These are phyloP conservation scores for Aldabrachelys gigantea DNA, from an alignment of 2,113 vertebrate species.

Conservation along the genomic window DNA sequence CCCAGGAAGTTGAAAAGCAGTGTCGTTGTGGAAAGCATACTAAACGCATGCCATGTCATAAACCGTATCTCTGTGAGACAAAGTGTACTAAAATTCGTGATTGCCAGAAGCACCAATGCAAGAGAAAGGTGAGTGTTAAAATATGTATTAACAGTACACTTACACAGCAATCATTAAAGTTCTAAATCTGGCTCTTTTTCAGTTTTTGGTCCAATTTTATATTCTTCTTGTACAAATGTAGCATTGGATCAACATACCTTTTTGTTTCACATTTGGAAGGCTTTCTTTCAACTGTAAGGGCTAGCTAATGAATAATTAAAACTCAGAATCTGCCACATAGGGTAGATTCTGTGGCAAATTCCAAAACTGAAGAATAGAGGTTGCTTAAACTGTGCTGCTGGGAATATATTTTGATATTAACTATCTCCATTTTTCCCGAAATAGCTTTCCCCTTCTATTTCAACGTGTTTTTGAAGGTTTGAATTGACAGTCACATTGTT, in stretches of 20 bases:
- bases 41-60: constrained; percentile 90
- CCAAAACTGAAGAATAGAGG: neutral
- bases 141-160: neutral
- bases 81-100: constrained; percentile 90
- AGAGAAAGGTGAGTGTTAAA: constrained; percentile 86
- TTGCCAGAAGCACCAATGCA: constrained; percentile 94
- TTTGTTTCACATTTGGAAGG: neutral
- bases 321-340: neutral
- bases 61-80: constrained; percentile 94
- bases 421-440: neutral
- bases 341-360: neutral
- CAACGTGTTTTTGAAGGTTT: neutral
- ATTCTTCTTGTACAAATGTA: neutral
- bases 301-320: neutral
- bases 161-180: neutral
- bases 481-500: neutral
- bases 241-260: neutral
- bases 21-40: constrained; percentile 94
- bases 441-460: neutral
- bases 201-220: neutral
- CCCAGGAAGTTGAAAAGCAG: constrained; percentile 93
- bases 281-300: neutral
- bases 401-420: neutral
- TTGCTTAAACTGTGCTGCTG: neutral
- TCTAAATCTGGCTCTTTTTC: neutral